Percentiles rank a stretch among this genome's conserved stretches.
Evolutionary conservation across 1,140 invertebrate species (phyloP).

Genomic region (Drosophila parabipectinata): DNA sequence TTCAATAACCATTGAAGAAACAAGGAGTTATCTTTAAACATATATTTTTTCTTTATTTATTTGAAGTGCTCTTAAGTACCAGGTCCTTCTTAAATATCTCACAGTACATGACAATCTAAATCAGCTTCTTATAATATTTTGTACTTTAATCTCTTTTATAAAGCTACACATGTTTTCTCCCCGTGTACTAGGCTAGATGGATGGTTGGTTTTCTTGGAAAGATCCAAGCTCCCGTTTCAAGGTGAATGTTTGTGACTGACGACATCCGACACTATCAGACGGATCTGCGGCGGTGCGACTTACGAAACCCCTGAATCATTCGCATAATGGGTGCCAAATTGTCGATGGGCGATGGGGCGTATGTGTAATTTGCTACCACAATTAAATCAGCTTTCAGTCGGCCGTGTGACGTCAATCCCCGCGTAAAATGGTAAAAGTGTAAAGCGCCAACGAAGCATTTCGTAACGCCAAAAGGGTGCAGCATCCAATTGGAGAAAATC

Average conservation of each 20-base stretch:
- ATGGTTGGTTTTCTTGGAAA: slow-evolving; percentile 29
- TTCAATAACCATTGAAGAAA: too few species aligned
- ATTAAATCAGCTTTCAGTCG: slow-evolving; percentile 67
- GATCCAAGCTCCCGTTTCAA: slow-evolving; percentile 61
- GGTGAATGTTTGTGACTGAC: slow-evolving; percentile 66
- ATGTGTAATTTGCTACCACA: slow-evolving; percentile 70
- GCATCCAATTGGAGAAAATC: slow-evolving; percentile 57
- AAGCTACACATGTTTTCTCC: neutral
- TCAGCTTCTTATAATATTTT: neutral
- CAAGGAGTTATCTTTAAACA: too few species aligned
- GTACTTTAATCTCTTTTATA: neutral
- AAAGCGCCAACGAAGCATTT: slow-evolving; percentile 44
- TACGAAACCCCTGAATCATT: slow-evolving; percentile 72
- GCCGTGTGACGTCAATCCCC: slow-evolving; percentile 63
- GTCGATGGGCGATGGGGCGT: slow-evolving; percentile 55
- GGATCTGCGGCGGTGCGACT: slow-evolving; percentile 61
- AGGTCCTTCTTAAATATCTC: too few species aligned
- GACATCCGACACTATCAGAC: slow-evolving; percentile 52
- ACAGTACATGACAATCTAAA: too few species aligned
- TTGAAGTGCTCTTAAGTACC: too few species aligned
- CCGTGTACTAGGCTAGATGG: slow-evolving; percentile 35
- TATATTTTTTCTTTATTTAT: too few species aligned
- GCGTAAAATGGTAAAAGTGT: slow-evolving; percentile 63
- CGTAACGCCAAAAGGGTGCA: slow-evolving; percentile 68
- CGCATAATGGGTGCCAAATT: slow-evolving; percentile 57